A percentile compares a stretch with the other conserved stretches of the same genome.
Conservation (phyloP, 2,888 invertebrate species). For the Oegoconia quadripuncta region DNA sequence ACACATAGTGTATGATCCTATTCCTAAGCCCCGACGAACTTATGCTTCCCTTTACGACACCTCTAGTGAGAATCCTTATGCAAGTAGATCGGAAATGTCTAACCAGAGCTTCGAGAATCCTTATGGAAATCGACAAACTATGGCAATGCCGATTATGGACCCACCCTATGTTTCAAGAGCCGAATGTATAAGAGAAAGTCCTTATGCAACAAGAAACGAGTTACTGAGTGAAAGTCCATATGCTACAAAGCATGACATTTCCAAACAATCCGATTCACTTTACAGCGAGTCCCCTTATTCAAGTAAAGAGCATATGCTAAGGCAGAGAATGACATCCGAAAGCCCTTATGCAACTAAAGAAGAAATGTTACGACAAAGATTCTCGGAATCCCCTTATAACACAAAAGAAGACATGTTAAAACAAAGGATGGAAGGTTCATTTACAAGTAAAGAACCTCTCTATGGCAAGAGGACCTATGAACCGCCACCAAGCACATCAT, state of each 20-base stretch:
- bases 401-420: conserved; percentile 72
- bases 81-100: conserved; percentile 60
- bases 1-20: conserved; percentile 69
- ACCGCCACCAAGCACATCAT: conserved; percentile 62
- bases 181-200: conserved; percentile 39
- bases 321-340: conserved; percentile 58
- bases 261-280: conserved; percentile 52
- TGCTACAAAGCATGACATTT: conserved; percentile 47
- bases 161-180: conserved; percentile 52
- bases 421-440: conserved; percentile 58
- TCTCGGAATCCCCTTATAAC: conserved; percentile 72
- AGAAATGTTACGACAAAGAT: conserved; percentile 72
- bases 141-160: conserved; percentile 63
- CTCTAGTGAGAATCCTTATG: conserved; percentile 65
- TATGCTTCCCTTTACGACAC: conserved; percentile 71
- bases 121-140: conserved; percentile 60
- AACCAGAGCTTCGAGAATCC: conserved; percentile 69
- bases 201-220: conserved; percentile 31
- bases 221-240: conserved; percentile 39
- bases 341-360: conserved; percentile 72
- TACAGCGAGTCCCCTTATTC: conserved; percentile 68
- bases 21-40: conserved; percentile 73
- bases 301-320: conserved; percentile 67
- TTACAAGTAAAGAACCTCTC: conserved; percentile 51
- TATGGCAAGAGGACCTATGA: conserved; percentile 70